A percentile compares a stretch with the other conserved stretches of the same genome.
Evolutionary conservation across 2,113 vertebrate species (phyloP).

Genomic region (Rhabdornis inornatus): DNA sequence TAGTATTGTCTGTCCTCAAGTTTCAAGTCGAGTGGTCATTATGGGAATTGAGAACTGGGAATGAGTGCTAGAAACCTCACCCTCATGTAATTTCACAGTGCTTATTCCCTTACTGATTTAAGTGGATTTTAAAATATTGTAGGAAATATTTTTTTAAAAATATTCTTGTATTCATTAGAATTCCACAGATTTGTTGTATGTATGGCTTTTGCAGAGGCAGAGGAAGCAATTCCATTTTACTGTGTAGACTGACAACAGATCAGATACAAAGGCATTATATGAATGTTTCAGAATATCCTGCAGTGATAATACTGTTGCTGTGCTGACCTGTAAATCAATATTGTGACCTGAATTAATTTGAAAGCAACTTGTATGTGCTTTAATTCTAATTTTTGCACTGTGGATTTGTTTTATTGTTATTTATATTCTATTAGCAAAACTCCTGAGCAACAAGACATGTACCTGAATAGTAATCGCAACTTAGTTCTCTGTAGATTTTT

Average conservation of each 20-base stretch:
- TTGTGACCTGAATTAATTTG: not conserved
- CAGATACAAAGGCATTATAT: not conserved
- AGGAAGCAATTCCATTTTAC: not conserved
- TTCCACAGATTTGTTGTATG: not conserved
- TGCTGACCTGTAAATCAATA: not conserved
- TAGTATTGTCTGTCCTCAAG: not conserved
- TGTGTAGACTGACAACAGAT: not conserved
- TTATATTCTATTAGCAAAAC: conserved; percentile 1
- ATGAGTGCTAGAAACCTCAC: not conserved
- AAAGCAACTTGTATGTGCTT: not conserved
- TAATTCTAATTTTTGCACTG: not conserved
- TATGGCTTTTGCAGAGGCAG: not conserved
- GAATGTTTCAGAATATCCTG: not conserved
- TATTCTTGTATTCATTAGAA: not conserved
- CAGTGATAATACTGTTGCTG: not conserved
- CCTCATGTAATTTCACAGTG: not conserved
- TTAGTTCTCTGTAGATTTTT: not conserved
- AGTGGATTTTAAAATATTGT: not conserved
- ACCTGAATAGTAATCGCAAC: not conserved
- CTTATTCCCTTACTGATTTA: not conserved
- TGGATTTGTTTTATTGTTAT: not conserved
- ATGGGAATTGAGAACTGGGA: not conserved
- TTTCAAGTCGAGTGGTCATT: not conserved
- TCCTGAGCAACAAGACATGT: not conserved
- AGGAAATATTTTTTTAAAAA: not conserved